phyloP scores from a whole-genome alignment of 2,113 vertebrate genomes.

The Brienomyrus longianalis region DNA sequence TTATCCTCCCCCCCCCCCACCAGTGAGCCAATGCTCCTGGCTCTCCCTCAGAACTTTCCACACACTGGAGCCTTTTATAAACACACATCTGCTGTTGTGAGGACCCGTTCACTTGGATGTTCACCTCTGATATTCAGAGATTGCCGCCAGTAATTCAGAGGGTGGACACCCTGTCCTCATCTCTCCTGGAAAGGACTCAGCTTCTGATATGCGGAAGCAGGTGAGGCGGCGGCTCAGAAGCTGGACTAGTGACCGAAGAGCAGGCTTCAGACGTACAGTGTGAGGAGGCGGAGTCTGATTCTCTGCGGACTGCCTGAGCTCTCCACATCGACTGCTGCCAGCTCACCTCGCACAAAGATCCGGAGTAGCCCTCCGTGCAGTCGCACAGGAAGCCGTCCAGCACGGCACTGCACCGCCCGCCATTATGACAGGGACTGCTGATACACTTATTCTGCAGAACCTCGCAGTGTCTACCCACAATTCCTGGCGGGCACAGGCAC shows the following conservation, averaged over 20 bases:
- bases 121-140: slow-evolving; percentile 24
- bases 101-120: neutral
- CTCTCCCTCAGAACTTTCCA: slow-evolving; percentile 12
- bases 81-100: slow-evolving; percentile 20
- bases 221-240: neutral
- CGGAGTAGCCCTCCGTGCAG: slow-evolving; percentile 72
- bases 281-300: neutral
- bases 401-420: slow-evolving; percentile 68
- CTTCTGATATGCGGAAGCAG: neutral
- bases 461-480: slow-evolving; percentile 81
- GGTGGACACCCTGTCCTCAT: neutral
- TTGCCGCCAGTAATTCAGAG: neutral
- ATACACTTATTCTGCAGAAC: slow-evolving; percentile 64
- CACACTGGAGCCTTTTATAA: slow-evolving; percentile 15
- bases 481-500: slow-evolving; percentile 75
- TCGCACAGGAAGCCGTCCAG: slow-evolving; percentile 71
- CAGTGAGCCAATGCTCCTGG: slow-evolving; percentile 12
- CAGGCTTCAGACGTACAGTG: neutral
- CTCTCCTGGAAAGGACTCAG: neutral
- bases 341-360: slow-evolving; percentile 80
- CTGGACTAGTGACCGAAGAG: neutral
- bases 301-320: neutral
- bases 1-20: neutral
- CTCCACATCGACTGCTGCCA: neutral
- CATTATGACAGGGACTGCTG: slow-evolving; percentile 73